phyloP scores from a whole-genome alignment of 2,888 invertebrate genomes.

The Aspidiotus destructor region DNA sequence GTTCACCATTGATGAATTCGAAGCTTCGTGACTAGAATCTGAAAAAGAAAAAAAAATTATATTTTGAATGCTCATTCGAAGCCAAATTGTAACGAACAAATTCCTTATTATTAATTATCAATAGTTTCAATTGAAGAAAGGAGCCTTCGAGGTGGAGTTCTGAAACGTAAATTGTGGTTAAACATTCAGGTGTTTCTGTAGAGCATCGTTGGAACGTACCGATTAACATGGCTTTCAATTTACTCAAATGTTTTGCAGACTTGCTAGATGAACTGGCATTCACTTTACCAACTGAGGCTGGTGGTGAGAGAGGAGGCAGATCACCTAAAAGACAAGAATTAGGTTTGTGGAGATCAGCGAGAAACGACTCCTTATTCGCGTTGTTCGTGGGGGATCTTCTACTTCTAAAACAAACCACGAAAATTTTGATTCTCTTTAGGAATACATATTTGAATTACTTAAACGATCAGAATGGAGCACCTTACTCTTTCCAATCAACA shows the following conservation, averaged over 20 bases:
- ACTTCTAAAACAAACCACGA: neutral
- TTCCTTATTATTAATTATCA: too few species aligned
- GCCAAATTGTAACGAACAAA: too few species aligned
- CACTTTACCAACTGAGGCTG: neutral
- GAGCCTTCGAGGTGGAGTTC: too few species aligned
- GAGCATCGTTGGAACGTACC: constrained; percentile 1
- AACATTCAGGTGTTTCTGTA: too few species aligned
- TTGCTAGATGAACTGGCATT: constrained; percentile 4
- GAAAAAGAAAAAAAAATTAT: neutral
- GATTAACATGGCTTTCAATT: constrained; percentile 18
- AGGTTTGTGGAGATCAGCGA: neutral
- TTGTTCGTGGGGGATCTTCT: neutral
- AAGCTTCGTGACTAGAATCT: neutral
- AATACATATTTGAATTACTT: neutral
- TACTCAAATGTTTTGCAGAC: constrained; percentile 19
- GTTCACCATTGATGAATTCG: neutral
- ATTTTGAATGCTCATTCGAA: too few species aligned
- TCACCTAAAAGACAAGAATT: constrained; percentile 16
- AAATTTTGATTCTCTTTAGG: neutral
- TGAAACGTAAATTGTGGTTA: too few species aligned
- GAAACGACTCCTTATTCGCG: too few species aligned
- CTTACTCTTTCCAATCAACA: too few species aligned
- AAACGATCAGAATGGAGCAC: neutral
- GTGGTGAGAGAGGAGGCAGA: constrained; percentile 18
- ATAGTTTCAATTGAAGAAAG: too few species aligned